Base-by-base conservation (phyloP, 2,888 invertebrate species). In the Trachelus troglodyta region DNA sequence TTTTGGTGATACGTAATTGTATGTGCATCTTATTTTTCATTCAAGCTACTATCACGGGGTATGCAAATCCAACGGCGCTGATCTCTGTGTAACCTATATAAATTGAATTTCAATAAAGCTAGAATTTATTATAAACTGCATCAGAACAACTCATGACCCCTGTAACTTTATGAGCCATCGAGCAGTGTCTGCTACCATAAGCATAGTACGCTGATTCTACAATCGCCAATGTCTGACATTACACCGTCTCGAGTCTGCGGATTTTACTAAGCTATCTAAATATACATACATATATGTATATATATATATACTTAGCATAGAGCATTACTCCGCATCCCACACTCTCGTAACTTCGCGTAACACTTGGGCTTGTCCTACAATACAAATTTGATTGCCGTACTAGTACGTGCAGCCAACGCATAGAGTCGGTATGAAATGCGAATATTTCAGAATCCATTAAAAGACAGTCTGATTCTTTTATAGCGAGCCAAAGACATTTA, bases 71-170 rank as follows among this genome's bases (percentile, higher is more conserved):
- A 23, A 2, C 23, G 56, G 9, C 56, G 9, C 23, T 56, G 23
- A 56, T 69, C 73, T 74, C 69, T 37, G 75, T 11, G 75, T 75
- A 73, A 75, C 77, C 76, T 40, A 69, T 80, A 79, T 73, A 80
- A 80, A 85, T 75, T 81, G 76, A 79, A 84, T 82, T 80, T 81
- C 81, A 77, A 78, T 79, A 76, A 84, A 82, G 80, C 77, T 76
- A 79, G 76, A 80, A 80, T 78, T 79, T 78, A 80, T 83, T 82
- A 77, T 76, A 79, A 81, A 80, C 40, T 76, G 74, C 81, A 73
- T 78, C 77, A 12, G 79, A 37, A 56, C 71, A 71, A 75, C 74
- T 77, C 76, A 74, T 80, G 76, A 78, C 80, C 34, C 78, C 75
- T 75, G 81, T 76, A 74, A 80, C 79, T 83, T 84, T 84, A 84